Base-by-base conservation (phyloP, 2,797 vertebrate species). In the Urosaurus nigricauda region DNA sequence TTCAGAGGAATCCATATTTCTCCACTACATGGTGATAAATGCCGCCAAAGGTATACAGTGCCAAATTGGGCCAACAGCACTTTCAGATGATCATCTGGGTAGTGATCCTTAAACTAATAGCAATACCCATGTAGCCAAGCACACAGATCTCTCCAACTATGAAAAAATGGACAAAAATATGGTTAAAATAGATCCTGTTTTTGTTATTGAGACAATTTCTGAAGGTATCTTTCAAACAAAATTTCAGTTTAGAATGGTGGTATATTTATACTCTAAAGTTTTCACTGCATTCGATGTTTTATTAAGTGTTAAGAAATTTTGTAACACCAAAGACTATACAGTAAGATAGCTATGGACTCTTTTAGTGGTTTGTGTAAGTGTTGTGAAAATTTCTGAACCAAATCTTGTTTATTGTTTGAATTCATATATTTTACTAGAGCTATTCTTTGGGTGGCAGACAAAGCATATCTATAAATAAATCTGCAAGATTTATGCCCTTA, bases 231-330 rank as follows among this genome's bases (percentile, higher is more conserved):
- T 89, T 81, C 84, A 89, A 85, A 81, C 24, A 56, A 43, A 65
- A 56, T 82, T 86, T 82, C 32, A 83, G 40, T 88, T 88, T 68
- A 35, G n/a, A 86, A 43, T 35, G 26, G 7, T 63, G 16, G 35
- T 26, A 74, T 74, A 51, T 60, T 77, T 77, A 68, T 89, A 43
- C 43, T 82, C 35, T 43, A 89, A 82, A 77, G 29, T 63, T 53
- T 68, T 89, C n/a, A 32, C 68, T 75, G 40, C 29, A n/a, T 82
- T 89, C 77, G 58, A 82, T 89, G 58, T 89, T 86, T 82, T 89
- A 82, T 89, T 86, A 37, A 82, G 8, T 68, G 56, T 89, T 86
- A 68, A 82, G 68, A 63, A 37, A 89, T 89, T 82, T 74, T 85
- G 83, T 65, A 89, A 73, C 13, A 71, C 37, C 51, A 60, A 58